Evolutionary conservation across 2,888 invertebrate genomes (phyloP).

Genomic region (Erannis defoliaria): DNA sequence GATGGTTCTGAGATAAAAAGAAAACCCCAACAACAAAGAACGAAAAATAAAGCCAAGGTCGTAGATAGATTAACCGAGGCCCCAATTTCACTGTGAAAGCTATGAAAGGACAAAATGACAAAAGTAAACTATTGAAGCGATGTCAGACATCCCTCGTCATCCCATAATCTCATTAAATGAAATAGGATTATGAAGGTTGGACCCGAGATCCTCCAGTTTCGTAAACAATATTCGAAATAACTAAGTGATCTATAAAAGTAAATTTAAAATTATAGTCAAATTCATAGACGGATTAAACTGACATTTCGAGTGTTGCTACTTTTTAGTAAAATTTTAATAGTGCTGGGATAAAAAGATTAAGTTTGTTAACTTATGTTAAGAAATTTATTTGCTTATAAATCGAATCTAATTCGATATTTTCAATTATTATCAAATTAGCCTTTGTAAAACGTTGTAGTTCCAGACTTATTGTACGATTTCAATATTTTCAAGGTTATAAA

Average conservation of each 20-base stretch:
- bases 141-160: slow-evolving; percentile 41
- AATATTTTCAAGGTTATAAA: too few species aligned
- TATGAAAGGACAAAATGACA: slow-evolving; percentile 38
- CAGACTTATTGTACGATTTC: too few species aligned
- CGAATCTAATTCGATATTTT: too few species aligned
- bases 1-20: neutral
- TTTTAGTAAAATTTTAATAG: too few species aligned
- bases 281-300: too few species aligned
- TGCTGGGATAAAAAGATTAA: too few species aligned
- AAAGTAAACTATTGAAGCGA: slow-evolving; percentile 35
- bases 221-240: slow-evolving; percentile 51
- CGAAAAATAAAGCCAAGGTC: slow-evolving; percentile 3
- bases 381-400: too few species aligned
- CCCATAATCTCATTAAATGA: slow-evolving; percentile 62
- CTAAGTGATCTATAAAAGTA: slow-evolving; percentile 47
- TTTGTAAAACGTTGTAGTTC: too few species aligned
- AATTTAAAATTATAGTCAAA: neutral
- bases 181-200: slow-evolving; percentile 68
- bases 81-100: slow-evolving; percentile 27
- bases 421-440: too few species aligned
- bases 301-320: too few species aligned
- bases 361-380: too few species aligned
- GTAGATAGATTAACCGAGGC: neutral
- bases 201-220: slow-evolving; percentile 38
- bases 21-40: too few species aligned